Base-by-base conservation (phyloP, 1,140 invertebrate genomes). In the Vanessa tameamea region DNA sequence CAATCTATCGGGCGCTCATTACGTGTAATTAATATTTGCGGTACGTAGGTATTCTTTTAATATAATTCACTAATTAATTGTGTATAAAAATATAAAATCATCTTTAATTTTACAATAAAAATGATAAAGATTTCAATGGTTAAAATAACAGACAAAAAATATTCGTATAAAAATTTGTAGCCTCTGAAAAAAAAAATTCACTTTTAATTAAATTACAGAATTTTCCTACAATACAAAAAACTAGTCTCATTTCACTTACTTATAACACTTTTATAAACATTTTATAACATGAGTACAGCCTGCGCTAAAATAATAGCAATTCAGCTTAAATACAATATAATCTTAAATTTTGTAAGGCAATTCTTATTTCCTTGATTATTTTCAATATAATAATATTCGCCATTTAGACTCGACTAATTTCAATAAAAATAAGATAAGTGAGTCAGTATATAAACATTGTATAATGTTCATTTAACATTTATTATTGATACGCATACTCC, bases 301-400 rank as follows among this genome's bases (percentile, higher is more conserved):
- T 86, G 68, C 61, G 51, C 37, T 76, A 71, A 77, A 76, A 73
- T 75, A 67, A 79, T 50, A 79, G 82, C 82, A 81, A 80, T 77
- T 73, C 55, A 43, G 71, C 57, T 64, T 65, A 50, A 67, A 51
- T 67, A 66, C 53, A 51, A 26, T 69, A 71, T 73, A 72, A 66
- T 77, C 71, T 72, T 75, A 69, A 67, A 61, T 67, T 59, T 47
- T 31, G 13, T 9, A 72, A 82, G 81, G 80, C 72, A 47, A 47
- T 76, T 47, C 23, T 50, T 20, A 13, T 69, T 73, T 31, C 26
- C 26, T 31, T 31, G 1, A 31, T 31, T 31, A 31, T 31, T 31
- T 31, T 31, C 26, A 6, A 6, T 31, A 31, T 6, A 31, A 31
- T 0, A 31, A 31, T 31, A 6, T 31, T 31, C 26, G 3, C 6